A percentile compares a stretch with the other conserved stretches of the same genome.
phyloP scores from a whole-genome alignment of 2,888 invertebrate species.

The Stenoptilia bipunctidactyla region DNA sequence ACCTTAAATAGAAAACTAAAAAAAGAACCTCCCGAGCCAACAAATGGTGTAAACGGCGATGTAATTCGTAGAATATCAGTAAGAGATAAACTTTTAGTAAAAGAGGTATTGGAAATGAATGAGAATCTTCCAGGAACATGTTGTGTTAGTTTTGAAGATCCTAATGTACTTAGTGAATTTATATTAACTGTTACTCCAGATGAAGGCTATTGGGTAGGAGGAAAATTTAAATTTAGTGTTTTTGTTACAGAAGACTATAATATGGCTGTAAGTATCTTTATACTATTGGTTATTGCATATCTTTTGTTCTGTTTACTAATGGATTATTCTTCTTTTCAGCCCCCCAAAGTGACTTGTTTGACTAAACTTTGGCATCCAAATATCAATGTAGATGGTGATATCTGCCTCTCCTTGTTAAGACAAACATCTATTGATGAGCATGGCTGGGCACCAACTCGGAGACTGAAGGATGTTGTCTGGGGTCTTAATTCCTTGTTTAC shows the following conservation, averaged over 20 bases:
- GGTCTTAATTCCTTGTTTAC: conserved; percentile 93
- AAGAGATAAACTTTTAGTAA: conserved; percentile 82
- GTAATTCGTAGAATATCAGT: conserved; percentile 76
- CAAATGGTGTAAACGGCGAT: conserved; percentile 46
- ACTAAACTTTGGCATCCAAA: conserved; percentile 98
- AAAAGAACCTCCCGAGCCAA: conserved; percentile 67
- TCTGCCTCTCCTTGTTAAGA: conserved; percentile 90
- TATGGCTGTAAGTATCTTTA: conserved; percentile 82
- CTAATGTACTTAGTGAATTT: conserved; percentile 86
- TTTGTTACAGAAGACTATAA: conserved; percentile 95
- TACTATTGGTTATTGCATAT: neutral
- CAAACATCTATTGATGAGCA: conserved; percentile 93
- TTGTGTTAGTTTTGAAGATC: conserved; percentile 84
- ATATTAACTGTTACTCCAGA: conserved; percentile 82
- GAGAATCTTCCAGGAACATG: conserved; percentile 86
- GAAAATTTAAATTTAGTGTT: conserved; percentile 87
- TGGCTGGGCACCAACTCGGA: conserved; percentile 94
- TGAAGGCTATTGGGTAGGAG: conserved; percentile 91
- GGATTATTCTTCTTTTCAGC: conserved; percentile 69
- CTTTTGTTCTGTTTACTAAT: neutral
- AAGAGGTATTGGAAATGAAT: conserved; percentile 90
- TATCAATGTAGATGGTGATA: conserved; percentile 92
- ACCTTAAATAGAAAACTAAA: conserved; percentile 80
- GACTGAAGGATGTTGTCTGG: conserved; percentile 94
- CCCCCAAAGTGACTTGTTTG: conserved; percentile 89